Evolutionary conservation across 2,797 vertebrate species (phyloP), one percentile per base, ranked within the genome.

Genomic region (Fringilla coelebs): DNA sequence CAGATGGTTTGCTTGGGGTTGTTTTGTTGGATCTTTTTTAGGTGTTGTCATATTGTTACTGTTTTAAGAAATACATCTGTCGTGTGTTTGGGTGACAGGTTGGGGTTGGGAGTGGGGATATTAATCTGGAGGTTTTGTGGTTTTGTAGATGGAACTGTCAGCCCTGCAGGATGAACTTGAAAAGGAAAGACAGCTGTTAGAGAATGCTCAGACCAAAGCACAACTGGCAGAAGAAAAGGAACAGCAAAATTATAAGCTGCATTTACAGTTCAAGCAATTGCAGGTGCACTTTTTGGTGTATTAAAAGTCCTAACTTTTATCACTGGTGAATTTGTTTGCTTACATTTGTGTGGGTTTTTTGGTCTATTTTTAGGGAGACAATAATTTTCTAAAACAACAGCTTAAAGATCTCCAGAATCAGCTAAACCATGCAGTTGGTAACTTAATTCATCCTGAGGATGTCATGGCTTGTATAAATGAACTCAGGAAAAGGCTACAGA

Each of bases 81-180:
- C 45, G 22, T 76, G 65, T 46, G n/a, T 80, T 87, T 58, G 63
- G 54, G 58, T 82, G 80, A 13, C 43, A 74, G 55, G 45, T 26
- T 90, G 73, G 45, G 43, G 2, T 62, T 82, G 49, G 65, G 49
- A 60, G 17, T 7, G 48, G 17, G 24, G 24, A 46, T 62, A 2
- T 93, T 95, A 18, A 67, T 91, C 11, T 79, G 45, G 34, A 91
- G 87, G 36, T 21, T 95, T 93, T 88, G 46, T 93, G 11, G 66
- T 84, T 85, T 58, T 90, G 48, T 83, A 99, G 98, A 94, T 98
- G 92, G 98, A 99, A 79, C 95, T 98, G 17, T 97, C 98, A 58
- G 96, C 98, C 25, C 95, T 98, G 82, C 98, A 98, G 78, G 98
- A 93, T 41, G 98, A 98, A 82, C 97, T 98, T 75, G 96, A 98